Conservation (phyloP, 1,140 invertebrate genomes). For the Augochlora pura region DNA sequence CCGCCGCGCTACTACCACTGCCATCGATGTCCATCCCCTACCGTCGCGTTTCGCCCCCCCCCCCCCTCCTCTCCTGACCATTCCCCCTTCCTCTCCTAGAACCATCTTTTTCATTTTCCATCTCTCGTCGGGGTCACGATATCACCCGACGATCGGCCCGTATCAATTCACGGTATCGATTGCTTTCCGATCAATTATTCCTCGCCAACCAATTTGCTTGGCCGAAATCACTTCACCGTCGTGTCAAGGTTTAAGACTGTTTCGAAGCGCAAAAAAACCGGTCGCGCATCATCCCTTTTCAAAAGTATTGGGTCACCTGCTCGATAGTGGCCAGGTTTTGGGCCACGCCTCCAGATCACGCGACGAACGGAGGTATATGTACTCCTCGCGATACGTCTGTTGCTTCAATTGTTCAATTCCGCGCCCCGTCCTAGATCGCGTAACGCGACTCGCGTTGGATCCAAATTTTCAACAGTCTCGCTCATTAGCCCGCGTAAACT, state of each 20-base stretch:
- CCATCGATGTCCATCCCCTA: conserved; percentile 43
- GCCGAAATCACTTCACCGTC: too few relatives aligned
- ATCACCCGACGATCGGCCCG: conserved; percentile 47
- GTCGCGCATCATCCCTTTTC: too few relatives aligned
- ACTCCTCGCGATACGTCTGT: too few relatives aligned
- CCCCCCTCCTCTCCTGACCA: not conserved
- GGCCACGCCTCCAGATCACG: too few relatives aligned
- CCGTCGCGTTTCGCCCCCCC: conserved; percentile 26
- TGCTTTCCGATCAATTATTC: conserved; percentile 23
- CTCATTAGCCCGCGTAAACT: conserved; percentile 51
- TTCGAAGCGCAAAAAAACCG: too few relatives aligned
- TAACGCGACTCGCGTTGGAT: not conserved
- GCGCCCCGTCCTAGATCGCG: not conserved
- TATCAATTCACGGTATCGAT: conserved; percentile 65
- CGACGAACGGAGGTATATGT: too few relatives aligned
- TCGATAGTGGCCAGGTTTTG: too few relatives aligned
- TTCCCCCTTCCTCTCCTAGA: conserved; percentile 6
- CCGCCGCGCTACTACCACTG: conserved; percentile 34
- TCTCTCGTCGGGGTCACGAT: conserved; percentile 7
- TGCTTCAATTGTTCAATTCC: too few relatives aligned
- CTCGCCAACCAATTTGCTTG: too few relatives aligned
- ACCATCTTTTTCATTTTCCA: conserved; percentile 37
- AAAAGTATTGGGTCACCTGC: too few relatives aligned
- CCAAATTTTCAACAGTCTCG: conserved; percentile 40
- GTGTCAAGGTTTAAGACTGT: too few relatives aligned